These are phyloP conservation scores for Bhutanitis thaidina DNA, from an alignment of 2,888 invertebrate species.

Conservation along the genomic window DNA sequence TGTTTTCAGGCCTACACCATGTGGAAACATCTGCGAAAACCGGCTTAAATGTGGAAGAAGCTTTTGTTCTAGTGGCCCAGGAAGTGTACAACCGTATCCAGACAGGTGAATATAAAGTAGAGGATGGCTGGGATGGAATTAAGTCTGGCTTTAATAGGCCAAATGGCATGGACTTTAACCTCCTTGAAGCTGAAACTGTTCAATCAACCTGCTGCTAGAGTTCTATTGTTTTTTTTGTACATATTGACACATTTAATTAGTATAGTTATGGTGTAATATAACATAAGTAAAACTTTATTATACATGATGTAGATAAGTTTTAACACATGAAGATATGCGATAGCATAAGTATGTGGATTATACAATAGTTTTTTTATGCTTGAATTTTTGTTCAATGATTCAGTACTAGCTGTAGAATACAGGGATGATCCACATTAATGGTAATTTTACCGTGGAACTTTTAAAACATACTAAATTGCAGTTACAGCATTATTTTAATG, in stretches of 20 bases:
- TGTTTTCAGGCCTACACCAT: conserved; percentile 84
- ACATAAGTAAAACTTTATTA: conserved; percentile 54
- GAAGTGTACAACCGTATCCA: conserved; percentile 94
- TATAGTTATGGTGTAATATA: conserved; percentile 31
- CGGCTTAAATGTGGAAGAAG: conserved; percentile 95
- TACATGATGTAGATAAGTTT: conserved; percentile 28
- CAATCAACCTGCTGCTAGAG: conserved; percentile 91
- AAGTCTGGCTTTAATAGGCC: conserved; percentile 94
- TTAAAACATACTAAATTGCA: no score
- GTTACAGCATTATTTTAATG: no score
- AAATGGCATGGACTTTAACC: conserved; percentile 89
- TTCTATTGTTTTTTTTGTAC: conserved; percentile 30
- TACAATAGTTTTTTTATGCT: conserved; percentile 6
- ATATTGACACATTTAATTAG: conserved; percentile 35
- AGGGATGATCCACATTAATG: neutral
- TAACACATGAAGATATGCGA: conserved; percentile 18
- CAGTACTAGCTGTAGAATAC: neutral
- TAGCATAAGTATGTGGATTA: conserved; percentile 5
- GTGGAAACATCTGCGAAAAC: conserved; percentile 98
- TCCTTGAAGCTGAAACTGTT: conserved; percentile 93
- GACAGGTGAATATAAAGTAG: conserved; percentile 94
- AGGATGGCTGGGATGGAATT: conserved; percentile 98
- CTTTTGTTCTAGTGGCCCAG: conserved; percentile 93
- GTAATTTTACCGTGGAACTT: no score
- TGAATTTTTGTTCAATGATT: conserved; percentile 2